phyloP scores from a whole-genome alignment of 2,888 invertebrate species.

The Endotricha flammealis region DNA sequence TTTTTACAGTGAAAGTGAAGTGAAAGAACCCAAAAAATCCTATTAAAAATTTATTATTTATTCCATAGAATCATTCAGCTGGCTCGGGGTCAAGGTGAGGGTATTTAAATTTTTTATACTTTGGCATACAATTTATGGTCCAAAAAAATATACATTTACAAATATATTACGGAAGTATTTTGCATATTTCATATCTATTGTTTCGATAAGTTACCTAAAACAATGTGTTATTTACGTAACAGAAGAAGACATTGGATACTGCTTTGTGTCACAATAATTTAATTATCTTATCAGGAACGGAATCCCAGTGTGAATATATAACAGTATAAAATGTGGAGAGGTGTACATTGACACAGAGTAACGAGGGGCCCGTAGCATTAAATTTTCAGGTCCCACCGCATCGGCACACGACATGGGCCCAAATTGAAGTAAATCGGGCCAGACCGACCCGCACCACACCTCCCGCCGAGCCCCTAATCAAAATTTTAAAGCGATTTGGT shows the following conservation, averaged over 20 bases:
- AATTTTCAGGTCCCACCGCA: constrained; percentile 44
- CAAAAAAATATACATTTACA: too few species aligned
- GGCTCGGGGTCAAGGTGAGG: too few species aligned
- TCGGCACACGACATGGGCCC: constrained; percentile 36
- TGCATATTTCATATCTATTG: too few species aligned
- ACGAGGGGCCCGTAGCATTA: constrained; percentile 42
- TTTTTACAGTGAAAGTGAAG: too few species aligned
- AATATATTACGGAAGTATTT: too few species aligned
- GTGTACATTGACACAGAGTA: constrained; percentile 41
- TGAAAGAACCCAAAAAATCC: too few species aligned
- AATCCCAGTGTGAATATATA: constrained; percentile 1
- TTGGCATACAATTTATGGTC: too few species aligned
- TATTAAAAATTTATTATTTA: too few species aligned
- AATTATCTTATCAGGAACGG: neutral
- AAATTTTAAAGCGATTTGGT: constrained; percentile 10
- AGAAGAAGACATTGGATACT: neutral
- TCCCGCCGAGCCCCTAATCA: constrained; percentile 9
- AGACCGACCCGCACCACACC: constrained; percentile 17
- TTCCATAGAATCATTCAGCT: too few species aligned
- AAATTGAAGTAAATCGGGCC: constrained; percentile 47
- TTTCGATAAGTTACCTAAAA: too few species aligned
- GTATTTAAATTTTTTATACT: constrained; percentile 5
- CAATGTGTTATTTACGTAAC: too few species aligned
- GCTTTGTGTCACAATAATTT: too few species aligned
- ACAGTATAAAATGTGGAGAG: neutral